These are phyloP conservation scores for Ostrea edulis DNA, from an alignment of 1,140 invertebrate species.

Conservation along the genomic window DNA sequence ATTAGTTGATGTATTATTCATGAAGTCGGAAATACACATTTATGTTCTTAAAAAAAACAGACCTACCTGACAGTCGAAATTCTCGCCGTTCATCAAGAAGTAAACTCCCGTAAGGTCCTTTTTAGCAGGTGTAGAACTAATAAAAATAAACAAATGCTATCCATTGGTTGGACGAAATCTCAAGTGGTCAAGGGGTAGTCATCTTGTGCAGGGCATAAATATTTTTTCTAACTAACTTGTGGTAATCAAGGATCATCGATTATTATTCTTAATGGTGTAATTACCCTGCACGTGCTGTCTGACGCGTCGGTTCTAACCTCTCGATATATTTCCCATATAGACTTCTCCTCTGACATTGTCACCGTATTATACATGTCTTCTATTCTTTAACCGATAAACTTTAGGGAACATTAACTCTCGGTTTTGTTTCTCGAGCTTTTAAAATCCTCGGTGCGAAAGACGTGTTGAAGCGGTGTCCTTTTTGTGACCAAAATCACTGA, in stretches of 20 bases:
- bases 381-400: not conserved
- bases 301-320: not conserved
- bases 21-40: not conserved
- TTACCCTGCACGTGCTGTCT: conserved; percentile 15
- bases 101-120: not conserved
- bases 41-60: not conserved
- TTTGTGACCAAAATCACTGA: not conserved
- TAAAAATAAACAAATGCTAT: conserved; percentile 23
- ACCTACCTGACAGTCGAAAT: not conserved
- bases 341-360: not conserved
- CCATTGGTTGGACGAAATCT: conserved; percentile 18
- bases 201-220: conserved; percentile 26
- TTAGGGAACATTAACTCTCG: conserved; percentile 3
- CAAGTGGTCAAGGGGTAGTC: conserved; percentile 12
- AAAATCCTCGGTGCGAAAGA: not conserved
- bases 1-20: not conserved
- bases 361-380: not conserved
- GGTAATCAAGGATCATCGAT: conserved; percentile 26
- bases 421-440: not conserved
- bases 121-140: conserved; percentile 15
- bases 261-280: conserved; percentile 37
- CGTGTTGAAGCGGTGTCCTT: not conserved
- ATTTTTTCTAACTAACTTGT: conserved; percentile 8
- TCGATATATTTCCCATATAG: not conserved
- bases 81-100: not conserved